phyloP scores from a whole-genome alignment of 2,113 vertebrate genomes.

The Proterorhinus semilunaris region DNA sequence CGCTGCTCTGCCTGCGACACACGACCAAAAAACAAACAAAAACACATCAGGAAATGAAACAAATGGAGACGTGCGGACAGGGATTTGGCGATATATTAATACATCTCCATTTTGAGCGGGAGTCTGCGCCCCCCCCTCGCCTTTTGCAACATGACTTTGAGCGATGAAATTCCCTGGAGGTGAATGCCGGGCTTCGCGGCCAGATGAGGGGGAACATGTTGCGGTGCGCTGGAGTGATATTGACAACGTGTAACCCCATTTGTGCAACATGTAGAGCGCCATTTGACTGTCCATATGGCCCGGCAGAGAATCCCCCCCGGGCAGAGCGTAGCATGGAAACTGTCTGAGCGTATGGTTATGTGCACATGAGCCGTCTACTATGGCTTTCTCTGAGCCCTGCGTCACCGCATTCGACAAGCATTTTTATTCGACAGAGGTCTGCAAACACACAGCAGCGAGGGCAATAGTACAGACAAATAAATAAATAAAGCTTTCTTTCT shows the following conservation, averaged over 20 bases:
- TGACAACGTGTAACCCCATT: conserved; percentile 16
- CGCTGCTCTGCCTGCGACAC: conserved; percentile 77
- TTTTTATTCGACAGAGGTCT: neutral
- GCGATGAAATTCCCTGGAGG: neutral
- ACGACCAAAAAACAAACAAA: neutral
- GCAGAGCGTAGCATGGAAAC: neutral
- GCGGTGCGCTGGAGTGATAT: neutral
- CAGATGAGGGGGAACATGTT: neutral
- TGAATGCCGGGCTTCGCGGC: neutral
- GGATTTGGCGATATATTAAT: too few relatives aligned
- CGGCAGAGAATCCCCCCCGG: neutral
- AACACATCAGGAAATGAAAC: neutral
- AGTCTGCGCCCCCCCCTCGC: neutral
- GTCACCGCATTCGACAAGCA: neutral
- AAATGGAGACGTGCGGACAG: neutral
- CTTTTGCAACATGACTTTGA: neutral
- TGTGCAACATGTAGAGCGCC: neutral
- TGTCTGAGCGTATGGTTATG: neutral
- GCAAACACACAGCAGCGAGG: neutral
- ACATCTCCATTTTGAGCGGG: neutral
- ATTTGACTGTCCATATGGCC: conserved; percentile 5
- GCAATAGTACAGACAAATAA: too few relatives aligned
- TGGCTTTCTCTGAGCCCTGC: neutral
- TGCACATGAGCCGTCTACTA: neutral
- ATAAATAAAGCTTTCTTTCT: neutral